These are phyloP conservation scores for Porites divaricata DNA, from an alignment of 92 coral and sea anemone genomes.

Conservation along the genomic window DNA sequence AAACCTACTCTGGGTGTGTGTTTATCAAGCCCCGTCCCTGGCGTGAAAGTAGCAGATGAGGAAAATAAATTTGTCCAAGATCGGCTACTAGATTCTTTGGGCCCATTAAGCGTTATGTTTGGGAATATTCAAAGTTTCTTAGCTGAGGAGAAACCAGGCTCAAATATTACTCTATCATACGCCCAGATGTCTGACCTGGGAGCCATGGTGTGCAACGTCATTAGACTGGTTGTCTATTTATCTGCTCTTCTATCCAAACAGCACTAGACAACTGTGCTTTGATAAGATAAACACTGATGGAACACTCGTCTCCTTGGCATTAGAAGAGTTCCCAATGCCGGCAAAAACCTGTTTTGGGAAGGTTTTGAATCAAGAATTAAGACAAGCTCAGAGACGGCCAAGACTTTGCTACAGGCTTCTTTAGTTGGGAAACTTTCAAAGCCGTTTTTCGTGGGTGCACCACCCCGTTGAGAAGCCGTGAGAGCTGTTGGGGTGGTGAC, in stretches of 20 bases:
- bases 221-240: constrained; percentile 52
- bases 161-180: constrained; percentile 16
- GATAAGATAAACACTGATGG: constrained; percentile 58
- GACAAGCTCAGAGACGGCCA: constrained; percentile 57
- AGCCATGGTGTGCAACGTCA: constrained; percentile 40
- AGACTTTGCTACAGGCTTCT: constrained; percentile 53
- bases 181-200: constrained; percentile 56
- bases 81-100: constrained; percentile 53
- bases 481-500: constrained; percentile 58
- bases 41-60: constrained; percentile 54
- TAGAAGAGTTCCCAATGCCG: constrained; percentile 68
- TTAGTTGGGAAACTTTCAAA: constrained; percentile 38
- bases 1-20: constrained; percentile 49
- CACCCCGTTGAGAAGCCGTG: constrained; percentile 50
- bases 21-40: constrained; percentile 52
- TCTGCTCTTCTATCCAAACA: constrained; percentile 55
- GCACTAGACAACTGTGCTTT: constrained; percentile 44
- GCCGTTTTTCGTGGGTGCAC: constrained; percentile 61
- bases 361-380: constrained; percentile 57
- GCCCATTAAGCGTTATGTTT: constrained; percentile 48
- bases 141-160: constrained; percentile 29
- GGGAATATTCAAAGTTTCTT: constrained; percentile 28
- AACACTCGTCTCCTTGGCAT: constrained; percentile 54
- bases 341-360: constrained; percentile 56
- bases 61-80: constrained; percentile 53